Percentiles rank a stretch among this genome's conserved stretches.
These are phyloP conservation scores for Cyphomyrmex costatus DNA, from an alignment of 1,140 invertebrate species.

Conservation along the genomic window DNA sequence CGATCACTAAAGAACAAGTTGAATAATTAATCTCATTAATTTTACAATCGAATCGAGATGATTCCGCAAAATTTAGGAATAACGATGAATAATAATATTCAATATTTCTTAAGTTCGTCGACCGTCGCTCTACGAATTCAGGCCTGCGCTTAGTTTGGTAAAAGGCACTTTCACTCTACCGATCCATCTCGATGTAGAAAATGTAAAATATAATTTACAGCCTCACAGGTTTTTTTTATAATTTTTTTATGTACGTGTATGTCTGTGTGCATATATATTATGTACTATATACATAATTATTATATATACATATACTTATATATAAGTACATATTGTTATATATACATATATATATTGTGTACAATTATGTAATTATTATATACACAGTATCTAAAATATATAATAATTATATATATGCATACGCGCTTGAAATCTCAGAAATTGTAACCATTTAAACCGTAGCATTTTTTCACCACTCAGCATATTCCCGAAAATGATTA, in stretches of 20 bases:
- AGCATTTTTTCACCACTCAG: constrained; percentile 30
- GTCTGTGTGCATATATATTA: not conserved
- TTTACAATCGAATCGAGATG: constrained; percentile 15
- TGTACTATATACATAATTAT: not conserved
- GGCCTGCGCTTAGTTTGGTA: constrained; percentile 75
- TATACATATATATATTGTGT: no score
- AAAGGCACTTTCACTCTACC: constrained; percentile 83
- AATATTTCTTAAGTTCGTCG: constrained; percentile 42
- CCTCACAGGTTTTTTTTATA: constrained; percentile 61
- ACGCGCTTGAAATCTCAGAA: constrained; percentile 27
- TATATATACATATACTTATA: not conserved
- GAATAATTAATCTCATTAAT: constrained; percentile 50
- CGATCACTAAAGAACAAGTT: constrained; percentile 55
- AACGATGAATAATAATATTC: constrained; percentile 47
- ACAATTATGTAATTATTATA: not conserved
- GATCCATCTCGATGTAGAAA: constrained; percentile 72
- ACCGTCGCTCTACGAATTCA: constrained; percentile 68
- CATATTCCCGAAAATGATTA: not conserved
- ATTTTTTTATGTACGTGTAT: constrained; percentile 37
- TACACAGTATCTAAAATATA: not conserved
- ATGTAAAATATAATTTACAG: constrained; percentile 76
- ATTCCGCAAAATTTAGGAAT: constrained; percentile 30
- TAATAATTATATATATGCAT: not conserved
- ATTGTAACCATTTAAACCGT: constrained; percentile 12
- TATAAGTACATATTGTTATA: not conserved